These are phyloP conservation scores for Manis crassicaudata DNA, from an alignment of 2,797 vertebrate species.

Conservation along the genomic window DNA sequence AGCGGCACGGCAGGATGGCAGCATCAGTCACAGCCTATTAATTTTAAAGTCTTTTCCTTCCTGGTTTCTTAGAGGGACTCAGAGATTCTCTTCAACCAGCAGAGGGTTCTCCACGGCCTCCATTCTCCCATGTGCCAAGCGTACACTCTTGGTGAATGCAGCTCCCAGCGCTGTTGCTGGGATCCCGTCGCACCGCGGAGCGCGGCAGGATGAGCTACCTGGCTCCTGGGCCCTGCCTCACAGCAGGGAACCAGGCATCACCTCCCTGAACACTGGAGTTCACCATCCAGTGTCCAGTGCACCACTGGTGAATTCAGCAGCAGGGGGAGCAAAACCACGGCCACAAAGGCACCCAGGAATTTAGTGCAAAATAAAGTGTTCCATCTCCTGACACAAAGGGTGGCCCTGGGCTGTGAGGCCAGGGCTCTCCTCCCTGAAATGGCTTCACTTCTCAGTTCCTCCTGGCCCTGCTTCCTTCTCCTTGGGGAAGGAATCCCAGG, in stretches of 20 bases:
- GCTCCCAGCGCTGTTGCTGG: neutral
- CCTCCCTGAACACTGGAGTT: neutral
- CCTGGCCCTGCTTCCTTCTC: neutral
- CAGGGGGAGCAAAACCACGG: neutral
- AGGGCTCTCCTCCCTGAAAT: neutral
- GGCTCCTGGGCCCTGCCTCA: neutral
- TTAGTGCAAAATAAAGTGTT: conserved; percentile 55
- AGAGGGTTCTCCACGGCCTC: neutral
- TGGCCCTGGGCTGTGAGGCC: neutral
- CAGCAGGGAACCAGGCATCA: neutral
- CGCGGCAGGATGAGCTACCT: neutral
- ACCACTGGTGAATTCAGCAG: neutral
- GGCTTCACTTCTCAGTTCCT: neutral
- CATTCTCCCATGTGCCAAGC: neutral
- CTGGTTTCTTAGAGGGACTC: neutral
- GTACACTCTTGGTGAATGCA: neutral
- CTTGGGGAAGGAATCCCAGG: neutral
- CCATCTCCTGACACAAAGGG: neutral
- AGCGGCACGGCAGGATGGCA: neutral
- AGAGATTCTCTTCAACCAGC: neutral
- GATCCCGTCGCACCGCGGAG: neutral
- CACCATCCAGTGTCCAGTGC: neutral
- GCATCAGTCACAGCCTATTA: neutral
- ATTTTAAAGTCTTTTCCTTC: neutral
- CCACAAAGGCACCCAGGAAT: neutral